These are phyloP conservation scores for Cerastis rubricosa DNA, from an alignment of 2,888 invertebrate genomes.

Conservation along the genomic window DNA sequence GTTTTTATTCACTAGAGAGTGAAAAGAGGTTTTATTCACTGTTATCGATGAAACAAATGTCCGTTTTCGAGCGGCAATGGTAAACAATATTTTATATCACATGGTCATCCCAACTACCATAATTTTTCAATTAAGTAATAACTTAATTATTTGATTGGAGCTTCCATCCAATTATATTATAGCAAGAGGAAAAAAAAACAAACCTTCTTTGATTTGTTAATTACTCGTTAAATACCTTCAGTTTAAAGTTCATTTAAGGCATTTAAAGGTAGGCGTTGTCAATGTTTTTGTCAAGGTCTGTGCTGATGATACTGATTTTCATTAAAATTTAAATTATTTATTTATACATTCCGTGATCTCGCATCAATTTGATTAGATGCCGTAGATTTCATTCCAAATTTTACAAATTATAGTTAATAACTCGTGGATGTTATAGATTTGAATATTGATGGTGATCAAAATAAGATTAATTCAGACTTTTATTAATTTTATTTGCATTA, in stretches of 20 bases:
- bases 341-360: conserved; percentile 51
- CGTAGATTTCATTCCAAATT: conserved; percentile 33
- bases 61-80: too few species aligned
- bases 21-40: too few species aligned
- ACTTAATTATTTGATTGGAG: conserved; percentile 36
- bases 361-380: conserved; percentile 42
- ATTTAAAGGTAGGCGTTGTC: conserved; percentile 25
- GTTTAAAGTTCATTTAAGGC: conserved; percentile 20
- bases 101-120: not conserved
- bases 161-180: conserved; percentile 29
- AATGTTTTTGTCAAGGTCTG: conserved; percentile 55
- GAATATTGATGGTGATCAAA: conserved; percentile 39
- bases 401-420: conserved; percentile 48
- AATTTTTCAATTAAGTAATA: conserved; percentile 3
- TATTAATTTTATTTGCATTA: conserved; percentile 26
- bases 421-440: conserved; percentile 23
- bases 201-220: conserved; percentile 14
- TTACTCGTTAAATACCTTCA: conserved; percentile 14
- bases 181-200: not conserved
- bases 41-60: too few species aligned
- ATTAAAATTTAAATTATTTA: conserved; percentile 25
- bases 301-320: conserved; percentile 30
- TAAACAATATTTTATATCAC: not conserved
- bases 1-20: too few species aligned
- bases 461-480: conserved; percentile 39